Conservation (phyloP, 2,888 invertebrate genomes). For the Drosophila pullipes region DNA sequence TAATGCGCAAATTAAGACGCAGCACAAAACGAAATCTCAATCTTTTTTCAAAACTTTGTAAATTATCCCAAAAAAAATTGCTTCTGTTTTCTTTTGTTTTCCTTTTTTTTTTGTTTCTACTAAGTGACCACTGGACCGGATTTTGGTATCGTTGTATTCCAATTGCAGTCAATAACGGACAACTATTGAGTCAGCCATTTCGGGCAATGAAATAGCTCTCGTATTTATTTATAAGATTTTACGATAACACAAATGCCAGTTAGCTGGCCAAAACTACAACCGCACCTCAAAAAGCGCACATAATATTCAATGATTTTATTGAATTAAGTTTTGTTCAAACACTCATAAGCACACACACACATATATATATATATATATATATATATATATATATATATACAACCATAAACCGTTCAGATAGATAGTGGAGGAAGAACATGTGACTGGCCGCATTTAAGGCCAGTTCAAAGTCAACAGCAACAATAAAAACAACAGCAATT, state of each 20-base stretch:
- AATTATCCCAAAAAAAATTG: neutral
- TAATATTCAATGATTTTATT: slow-evolving; percentile 47
- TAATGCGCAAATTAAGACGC: slow-evolving; percentile 65
- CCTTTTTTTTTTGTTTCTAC: neutral
- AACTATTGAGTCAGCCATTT: neutral
- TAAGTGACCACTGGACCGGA: neutral
- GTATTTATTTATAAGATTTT: slow-evolving; percentile 1
- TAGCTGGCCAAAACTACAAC: slow-evolving; percentile 1
- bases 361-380: too few species aligned
- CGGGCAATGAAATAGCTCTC: neutral
- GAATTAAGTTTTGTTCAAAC: slow-evolving; percentile 50
- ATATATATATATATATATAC: neutral
- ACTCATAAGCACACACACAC: neutral
- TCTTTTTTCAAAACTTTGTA: slow-evolving; percentile 22
- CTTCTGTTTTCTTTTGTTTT: neutral
- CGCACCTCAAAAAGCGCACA: slow-evolving; percentile 20
- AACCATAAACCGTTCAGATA: slow-evolving; percentile 2
- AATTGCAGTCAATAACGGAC: slow-evolving; percentile 6
- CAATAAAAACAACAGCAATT: slow-evolving; percentile 14
- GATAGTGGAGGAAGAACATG: neutral
- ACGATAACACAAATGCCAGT: slow-evolving; percentile 19
- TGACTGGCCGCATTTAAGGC: slow-evolving; percentile 9
- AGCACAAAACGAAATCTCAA: slow-evolving; percentile 9
- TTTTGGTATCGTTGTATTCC: neutral
- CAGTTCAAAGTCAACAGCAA: slow-evolving; percentile 29